Conservation (phyloP, 2,113 vertebrate genomes). For the Hemibagrus wyckioides region DNA sequence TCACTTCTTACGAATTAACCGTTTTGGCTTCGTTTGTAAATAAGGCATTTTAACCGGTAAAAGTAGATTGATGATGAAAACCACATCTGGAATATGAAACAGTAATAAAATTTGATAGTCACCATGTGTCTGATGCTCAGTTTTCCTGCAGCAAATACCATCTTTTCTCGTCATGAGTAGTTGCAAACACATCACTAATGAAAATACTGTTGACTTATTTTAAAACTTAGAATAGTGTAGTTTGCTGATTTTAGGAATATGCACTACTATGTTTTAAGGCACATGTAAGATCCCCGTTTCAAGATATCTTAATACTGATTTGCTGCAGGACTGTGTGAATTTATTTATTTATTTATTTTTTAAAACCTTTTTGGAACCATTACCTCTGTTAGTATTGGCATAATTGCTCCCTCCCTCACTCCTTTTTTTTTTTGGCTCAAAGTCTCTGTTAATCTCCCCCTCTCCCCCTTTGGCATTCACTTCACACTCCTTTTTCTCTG, state of each 20-base stretch:
- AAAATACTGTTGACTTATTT: not conserved
- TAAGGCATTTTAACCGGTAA: not conserved
- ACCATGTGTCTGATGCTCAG: not conserved
- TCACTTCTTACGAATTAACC: not conserved
- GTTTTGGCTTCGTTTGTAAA: not conserved
- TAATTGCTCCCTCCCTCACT: slow-evolving; percentile 65
- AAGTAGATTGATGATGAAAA: not conserved
- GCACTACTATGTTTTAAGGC: not conserved
- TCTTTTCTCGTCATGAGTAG: not conserved
- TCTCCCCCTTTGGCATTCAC: slow-evolving; percentile 12
- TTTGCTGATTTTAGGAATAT: not conserved
- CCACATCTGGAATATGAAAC: slow-evolving; percentile 18
- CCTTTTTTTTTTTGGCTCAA: slow-evolving; percentile 53
- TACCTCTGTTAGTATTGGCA: slow-evolving; percentile 73
- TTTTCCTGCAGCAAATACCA: not conserved
- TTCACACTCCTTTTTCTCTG: slow-evolving; percentile 28
- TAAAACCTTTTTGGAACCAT: slow-evolving; percentile 55
- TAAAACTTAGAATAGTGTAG: not conserved
- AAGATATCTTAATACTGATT: slow-evolving; percentile 60
- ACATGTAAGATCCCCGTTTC: not conserved
- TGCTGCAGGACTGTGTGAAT: slow-evolving; percentile 65
- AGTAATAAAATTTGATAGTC: slow-evolving; percentile 17
- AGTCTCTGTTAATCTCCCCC: slow-evolving; percentile 52
- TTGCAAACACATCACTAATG: not conserved
- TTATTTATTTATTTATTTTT: slow-evolving; percentile 53